These are phyloP conservation scores for Drosophila ezoana DNA, from an alignment of 2,888 invertebrate genomes.

Conservation along the genomic window DNA sequence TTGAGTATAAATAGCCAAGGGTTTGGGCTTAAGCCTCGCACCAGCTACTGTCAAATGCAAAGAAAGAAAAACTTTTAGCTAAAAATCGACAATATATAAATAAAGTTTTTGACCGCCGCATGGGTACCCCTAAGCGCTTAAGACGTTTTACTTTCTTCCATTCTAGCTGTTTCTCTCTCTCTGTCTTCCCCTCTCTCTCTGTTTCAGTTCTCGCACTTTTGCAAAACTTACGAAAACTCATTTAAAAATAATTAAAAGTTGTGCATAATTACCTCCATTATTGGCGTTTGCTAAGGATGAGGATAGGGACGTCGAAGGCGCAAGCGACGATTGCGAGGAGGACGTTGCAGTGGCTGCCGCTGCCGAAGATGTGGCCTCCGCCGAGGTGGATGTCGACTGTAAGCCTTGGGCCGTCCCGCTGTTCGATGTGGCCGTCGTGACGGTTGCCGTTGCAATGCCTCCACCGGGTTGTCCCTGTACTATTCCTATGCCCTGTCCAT, in stretches of 20 bases:
- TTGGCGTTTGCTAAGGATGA: conserved; percentile 83
- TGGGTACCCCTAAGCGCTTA: conserved; percentile 50
- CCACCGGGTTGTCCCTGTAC: conserved; percentile 85
- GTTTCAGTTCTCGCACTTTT: conserved; percentile 12
- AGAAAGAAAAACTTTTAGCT: conserved; percentile 56
- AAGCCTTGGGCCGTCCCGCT: conserved; percentile 85
- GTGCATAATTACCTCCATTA: conserved; percentile 84
- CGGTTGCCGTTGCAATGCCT: conserved; percentile 82
- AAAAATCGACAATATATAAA: conserved; percentile 35
- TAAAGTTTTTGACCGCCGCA: conserved; percentile 49
- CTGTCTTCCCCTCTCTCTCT: neutral
- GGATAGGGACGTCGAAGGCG: conserved; percentile 85
- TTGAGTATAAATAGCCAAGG: conserved; percentile 52
- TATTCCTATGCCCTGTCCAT: conserved; percentile 85
- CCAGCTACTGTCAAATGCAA: conserved; percentile 66
- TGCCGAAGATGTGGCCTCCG: conserved; percentile 86
- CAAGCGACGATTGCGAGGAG: conserved; percentile 85
- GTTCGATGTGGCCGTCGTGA: conserved; percentile 85
- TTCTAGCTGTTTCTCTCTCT: conserved; percentile 1
- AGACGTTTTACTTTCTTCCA: conserved; percentile 26
- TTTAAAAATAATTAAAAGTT: conserved; percentile 84
- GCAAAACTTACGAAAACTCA: conserved; percentile 81
- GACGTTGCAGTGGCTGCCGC: conserved; percentile 88
- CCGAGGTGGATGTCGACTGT: conserved; percentile 83
- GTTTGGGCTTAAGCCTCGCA: conserved; percentile 14